Percentiles rank a stretch among this genome's conserved stretches.
Conservation (phyloP, 64 coral and sea anemone genomes). For the Stichodactyla mertensii region DNA sequence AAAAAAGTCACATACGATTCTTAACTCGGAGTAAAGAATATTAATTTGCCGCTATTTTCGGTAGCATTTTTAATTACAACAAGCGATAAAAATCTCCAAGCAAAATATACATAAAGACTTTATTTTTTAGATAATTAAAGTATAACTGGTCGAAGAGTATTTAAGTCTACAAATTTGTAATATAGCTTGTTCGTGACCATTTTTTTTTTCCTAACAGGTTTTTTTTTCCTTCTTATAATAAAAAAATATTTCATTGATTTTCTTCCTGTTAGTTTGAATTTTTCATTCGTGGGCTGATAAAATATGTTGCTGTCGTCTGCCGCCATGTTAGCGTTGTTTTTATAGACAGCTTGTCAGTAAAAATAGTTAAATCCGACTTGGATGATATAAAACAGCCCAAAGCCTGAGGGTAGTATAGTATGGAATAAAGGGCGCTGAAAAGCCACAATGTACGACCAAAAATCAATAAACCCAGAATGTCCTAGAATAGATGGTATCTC, state of each 20-base stretch:
- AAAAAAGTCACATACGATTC: neutral
- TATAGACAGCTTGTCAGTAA: conserved; percentile 3
- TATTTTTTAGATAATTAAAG: neutral
- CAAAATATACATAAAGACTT: neutral
- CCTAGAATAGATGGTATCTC: conserved; percentile 1
- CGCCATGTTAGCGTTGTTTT: neutral
- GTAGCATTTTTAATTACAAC: neutral
- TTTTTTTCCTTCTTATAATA: neutral
- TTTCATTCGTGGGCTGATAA: neutral
- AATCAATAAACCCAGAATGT: neutral
- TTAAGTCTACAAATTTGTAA: neutral
- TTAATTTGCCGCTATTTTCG: neutral
- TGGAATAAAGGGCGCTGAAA: neutral
- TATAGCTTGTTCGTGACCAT: neutral
- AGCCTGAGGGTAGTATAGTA: neutral
- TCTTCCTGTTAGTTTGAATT: neutral
- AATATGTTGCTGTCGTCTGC: neutral
- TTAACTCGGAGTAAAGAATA: neutral
- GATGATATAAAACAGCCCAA: neutral
- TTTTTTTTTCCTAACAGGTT: neutral
- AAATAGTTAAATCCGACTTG: neutral
- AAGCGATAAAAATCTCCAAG: neutral
- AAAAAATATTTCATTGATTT: neutral
- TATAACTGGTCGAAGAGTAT: neutral
- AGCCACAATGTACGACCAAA: neutral